These are phyloP conservation scores for Stenurella melanura DNA, from an alignment of 2,888 invertebrate genomes.

Conservation along the genomic window DNA sequence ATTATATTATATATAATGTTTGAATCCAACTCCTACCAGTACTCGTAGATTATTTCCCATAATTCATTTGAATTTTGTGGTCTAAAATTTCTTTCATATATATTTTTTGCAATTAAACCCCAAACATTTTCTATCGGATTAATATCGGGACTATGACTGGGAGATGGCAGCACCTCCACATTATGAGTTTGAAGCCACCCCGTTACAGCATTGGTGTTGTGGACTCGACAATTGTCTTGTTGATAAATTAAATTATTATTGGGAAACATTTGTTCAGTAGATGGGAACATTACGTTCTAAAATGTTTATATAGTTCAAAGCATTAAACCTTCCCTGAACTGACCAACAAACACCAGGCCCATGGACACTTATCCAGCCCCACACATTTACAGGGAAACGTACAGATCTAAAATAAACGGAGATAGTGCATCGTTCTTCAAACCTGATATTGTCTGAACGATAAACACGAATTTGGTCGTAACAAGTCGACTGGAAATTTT, in stretches of 20 bases:
- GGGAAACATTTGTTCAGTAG: neutral
- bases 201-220: neutral
- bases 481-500: too few species aligned
- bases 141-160: neutral
- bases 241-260: neutral
- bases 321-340: neutral
- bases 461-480: constrained; percentile 2
- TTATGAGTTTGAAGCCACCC: constrained; percentile 7
- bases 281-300: neutral
- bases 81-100: too few species aligned
- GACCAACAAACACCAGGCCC: neutral
- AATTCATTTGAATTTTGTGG: too few species aligned
- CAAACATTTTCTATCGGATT: too few species aligned
- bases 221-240: constrained; percentile 1
- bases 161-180: constrained; percentile 1
- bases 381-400: constrained; percentile 12
- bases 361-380: constrained; percentile 8
- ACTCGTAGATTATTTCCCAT: too few species aligned
- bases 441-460: constrained; percentile 1
- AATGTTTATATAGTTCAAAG: neutral
- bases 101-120: too few species aligned
- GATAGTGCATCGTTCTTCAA: constrained; percentile 1
- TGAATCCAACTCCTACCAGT: too few species aligned
- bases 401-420: neutral
- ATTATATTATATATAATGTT: too few species aligned